These are phyloP conservation scores for Tangachromis dhanisi DNA, from an alignment of 2,113 vertebrate genomes.

Conservation along the genomic window DNA sequence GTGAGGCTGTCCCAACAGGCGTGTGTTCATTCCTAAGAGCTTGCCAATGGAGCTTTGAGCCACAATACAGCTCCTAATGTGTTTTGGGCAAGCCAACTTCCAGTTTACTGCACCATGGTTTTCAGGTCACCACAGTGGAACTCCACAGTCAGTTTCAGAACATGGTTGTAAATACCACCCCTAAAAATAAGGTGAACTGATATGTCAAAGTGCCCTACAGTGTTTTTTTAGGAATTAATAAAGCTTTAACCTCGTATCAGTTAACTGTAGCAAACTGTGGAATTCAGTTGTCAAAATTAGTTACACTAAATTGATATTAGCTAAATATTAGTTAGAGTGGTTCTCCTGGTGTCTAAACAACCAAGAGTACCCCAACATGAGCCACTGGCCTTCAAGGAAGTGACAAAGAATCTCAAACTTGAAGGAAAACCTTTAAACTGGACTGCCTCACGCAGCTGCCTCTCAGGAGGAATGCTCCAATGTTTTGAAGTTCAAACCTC, in stretches of 20 bases:
- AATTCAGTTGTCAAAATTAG: not conserved
- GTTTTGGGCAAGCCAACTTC: not conserved
- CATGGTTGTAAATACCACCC: not conserved
- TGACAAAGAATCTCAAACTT: slow-evolving; percentile 16
- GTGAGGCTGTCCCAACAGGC: not conserved
- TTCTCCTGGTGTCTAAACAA: not conserved
- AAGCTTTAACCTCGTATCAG: not conserved
- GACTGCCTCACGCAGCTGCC: slow-evolving; percentile 1
- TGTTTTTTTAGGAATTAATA: not conserved
- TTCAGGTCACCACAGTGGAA: not conserved
- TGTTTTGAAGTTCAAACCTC: slow-evolving; percentile 55
- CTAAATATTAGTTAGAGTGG: not conserved
- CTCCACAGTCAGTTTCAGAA: not conserved
- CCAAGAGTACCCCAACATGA: not conserved
- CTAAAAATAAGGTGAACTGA: not conserved
- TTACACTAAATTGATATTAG: not conserved
- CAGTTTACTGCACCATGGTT: slow-evolving; percentile 15
- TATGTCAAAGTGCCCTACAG: not conserved
- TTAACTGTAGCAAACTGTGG: not conserved
- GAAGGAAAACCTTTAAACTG: not conserved
- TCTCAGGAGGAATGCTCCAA: not conserved
- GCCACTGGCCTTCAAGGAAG: not conserved
- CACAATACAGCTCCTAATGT: slow-evolving; percentile 30
- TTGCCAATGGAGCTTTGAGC: slow-evolving; percentile 7
- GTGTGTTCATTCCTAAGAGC: slow-evolving; percentile 13